These are phyloP conservation scores for Cacoxenus indagator DNA, from an alignment of 2,888 invertebrate genomes.

Conservation along the genomic window DNA sequence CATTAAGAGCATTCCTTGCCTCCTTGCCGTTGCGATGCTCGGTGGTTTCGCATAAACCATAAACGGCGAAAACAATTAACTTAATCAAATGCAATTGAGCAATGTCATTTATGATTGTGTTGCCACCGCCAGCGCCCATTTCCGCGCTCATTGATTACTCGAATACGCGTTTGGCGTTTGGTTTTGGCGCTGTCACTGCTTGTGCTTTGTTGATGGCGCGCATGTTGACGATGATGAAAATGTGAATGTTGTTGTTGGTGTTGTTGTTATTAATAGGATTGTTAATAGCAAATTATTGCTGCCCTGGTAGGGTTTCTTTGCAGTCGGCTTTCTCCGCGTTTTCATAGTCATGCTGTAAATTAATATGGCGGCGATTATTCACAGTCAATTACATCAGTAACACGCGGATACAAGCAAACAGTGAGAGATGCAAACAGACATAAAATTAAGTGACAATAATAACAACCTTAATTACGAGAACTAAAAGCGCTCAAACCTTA, in stretches of 20 bases:
- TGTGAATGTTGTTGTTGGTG: constrained; percentile 29
- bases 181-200: constrained; percentile 14
- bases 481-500: too few relatives aligned
- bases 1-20: constrained; percentile 40
- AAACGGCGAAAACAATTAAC: constrained; percentile 57
- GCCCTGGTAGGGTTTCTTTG: neutral
- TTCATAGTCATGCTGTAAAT: constrained; percentile 45
- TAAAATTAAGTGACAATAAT: too few relatives aligned
- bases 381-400: constrained; percentile 60
- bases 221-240: constrained; percentile 21
- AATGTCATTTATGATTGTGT: constrained; percentile 59
- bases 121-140: constrained; percentile 31
- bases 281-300: constrained; percentile 54
- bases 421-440: too few relatives aligned
- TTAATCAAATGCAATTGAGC: constrained; percentile 62
- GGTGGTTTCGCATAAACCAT: constrained; percentile 34
- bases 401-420: neutral
- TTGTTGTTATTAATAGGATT: constrained; percentile 56
- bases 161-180: constrained; percentile 30
- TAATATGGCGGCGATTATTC: constrained; percentile 65
- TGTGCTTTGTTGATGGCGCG: constrained; percentile 20
- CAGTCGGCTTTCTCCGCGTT: neutral
- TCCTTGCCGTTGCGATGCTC: constrained; percentile 51
- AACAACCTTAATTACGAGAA: too few relatives aligned
- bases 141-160: constrained; percentile 20